Base-by-base conservation (phyloP, 2,113 vertebrate genomes). In the Helogale parvula region DNA sequence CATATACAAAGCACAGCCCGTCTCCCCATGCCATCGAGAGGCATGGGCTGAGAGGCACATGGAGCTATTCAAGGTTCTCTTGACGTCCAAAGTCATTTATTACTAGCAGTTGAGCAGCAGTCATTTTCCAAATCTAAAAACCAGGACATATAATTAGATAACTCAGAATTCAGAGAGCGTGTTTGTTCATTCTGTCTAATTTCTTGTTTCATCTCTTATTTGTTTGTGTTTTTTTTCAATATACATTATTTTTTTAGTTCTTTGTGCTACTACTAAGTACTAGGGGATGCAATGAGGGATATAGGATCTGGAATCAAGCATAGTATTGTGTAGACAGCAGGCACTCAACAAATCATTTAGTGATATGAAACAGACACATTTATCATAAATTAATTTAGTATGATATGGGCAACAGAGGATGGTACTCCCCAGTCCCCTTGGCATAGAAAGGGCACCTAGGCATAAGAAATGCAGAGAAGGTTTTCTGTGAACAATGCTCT, bases 11-110 rank as follows among this genome's bases (percentile, higher is more conserved):
- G 11, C 7, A 15, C 19, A 68, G 23, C 6, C 52, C 23, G 41
- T 41, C 45, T 60, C 27, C 17, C 3, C 0, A 0, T 2, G 12
- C 21, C 5, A 0, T 41, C 54, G 25, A 68, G 52, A 33, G 3
- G 12, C n/a, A n/a, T 1, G 29, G 23, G 5, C 38, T 4, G 16
- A 45, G 25, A 38, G 25, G n/a, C 9, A 5, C 6, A 2, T 8
- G 52, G 4, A 14, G 47, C 25, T 68, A 8, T 15, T 4, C 21
- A 1, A 84, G 1, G 25, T 2, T 29, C 3, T 65, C 27, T 31
- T 72, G 3, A 65, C 19, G 14, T 8, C n/a, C 65, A 47, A 6
- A 38, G 17, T 68, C n/a, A 35, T 41, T 54, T 90, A 68, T 52
- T 72, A 11, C 13, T 17, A 33, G 29, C 16, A 11, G 3, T 2